Evolutionary conservation across 2,888 invertebrate genomes (phyloP).

Genomic region (Dasysyrphus tricinctus): DNA sequence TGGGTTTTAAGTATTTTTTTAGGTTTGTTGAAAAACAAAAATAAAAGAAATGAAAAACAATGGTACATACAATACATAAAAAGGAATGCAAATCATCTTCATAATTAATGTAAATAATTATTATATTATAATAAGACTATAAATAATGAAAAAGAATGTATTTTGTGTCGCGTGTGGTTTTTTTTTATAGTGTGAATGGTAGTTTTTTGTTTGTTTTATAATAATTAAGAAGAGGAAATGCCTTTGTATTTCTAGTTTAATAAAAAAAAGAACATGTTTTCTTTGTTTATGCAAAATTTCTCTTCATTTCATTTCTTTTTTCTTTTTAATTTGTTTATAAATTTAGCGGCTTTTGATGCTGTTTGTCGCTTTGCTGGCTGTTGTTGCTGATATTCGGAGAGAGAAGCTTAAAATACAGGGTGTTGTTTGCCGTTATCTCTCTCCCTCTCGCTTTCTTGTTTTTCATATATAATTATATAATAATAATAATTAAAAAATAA

Average conservation of each 20-base stretch:
- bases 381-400: constrained; percentile 54
- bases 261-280: constrained; percentile 77
- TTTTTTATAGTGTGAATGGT: constrained; percentile 48
- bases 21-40: constrained; percentile 44
- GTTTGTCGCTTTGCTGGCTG: constrained; percentile 46
- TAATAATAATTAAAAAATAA: constrained; percentile 80
- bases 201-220: constrained; percentile 34
- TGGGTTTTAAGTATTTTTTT: constrained; percentile 67
- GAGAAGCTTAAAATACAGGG: constrained; percentile 36
- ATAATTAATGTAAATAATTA: constrained; percentile 68
- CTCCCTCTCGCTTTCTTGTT: constrained; percentile 47
- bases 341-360: constrained; percentile 61
- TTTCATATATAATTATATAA: constrained; percentile 82
- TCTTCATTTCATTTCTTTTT: constrained; percentile 53
- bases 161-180: constrained; percentile 60
- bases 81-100: constrained; percentile 70
- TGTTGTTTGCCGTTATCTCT: constrained; percentile 34
- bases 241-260: constrained; percentile 60
- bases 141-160: constrained; percentile 75
- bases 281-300: constrained; percentile 75
- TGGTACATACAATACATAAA: constrained; percentile 62
- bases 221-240: constrained; percentile 65
- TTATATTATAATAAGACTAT: constrained; percentile 71
- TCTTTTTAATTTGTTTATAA: constrained; percentile 54
- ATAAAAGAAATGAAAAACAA: constrained; percentile 66